Conservation (phyloP, 2,113 vertebrate species). For the Merops nubicus region DNA sequence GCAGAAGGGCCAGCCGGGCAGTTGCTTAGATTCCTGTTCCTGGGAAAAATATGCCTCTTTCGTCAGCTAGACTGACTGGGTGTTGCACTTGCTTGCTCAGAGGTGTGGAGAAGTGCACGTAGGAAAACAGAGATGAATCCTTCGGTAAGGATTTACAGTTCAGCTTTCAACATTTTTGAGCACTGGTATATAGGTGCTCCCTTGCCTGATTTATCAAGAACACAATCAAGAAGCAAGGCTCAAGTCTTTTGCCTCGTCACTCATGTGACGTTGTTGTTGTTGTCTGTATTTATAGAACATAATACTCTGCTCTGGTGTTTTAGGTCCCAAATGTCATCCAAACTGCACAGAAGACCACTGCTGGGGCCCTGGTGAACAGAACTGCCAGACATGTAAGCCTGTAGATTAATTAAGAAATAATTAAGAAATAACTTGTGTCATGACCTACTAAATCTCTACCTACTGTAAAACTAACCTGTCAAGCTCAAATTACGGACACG, state of each 20-base stretch:
- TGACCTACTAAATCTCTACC: neutral
- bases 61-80: neutral
- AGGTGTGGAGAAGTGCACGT: neutral
- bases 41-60: constrained; percentile 17
- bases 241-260: neutral
- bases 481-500: fast-evolving
- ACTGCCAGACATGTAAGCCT: constrained; percentile 92
- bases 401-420: neutral
- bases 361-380: constrained; percentile 86
- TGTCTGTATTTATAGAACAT: neutral
- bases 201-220: neutral
- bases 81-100: neutral
- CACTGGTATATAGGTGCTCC: neutral
- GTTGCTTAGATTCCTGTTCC: neutral
- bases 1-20: neutral
- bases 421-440: neutral
- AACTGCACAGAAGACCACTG: constrained; percentile 88
- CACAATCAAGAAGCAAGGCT: neutral
- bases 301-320: neutral
- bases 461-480: neutral
- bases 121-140: neutral
- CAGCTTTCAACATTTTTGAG: neutral
- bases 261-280: neutral
- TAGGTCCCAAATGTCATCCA: constrained; percentile 86
- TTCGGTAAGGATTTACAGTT: neutral